A percentile compares a stretch with the other conserved stretches of the same genome.
Evolutionary conservation across 2,113 vertebrate genomes (phyloP).

Genomic region (Bambusicola thoracicus): DNA sequence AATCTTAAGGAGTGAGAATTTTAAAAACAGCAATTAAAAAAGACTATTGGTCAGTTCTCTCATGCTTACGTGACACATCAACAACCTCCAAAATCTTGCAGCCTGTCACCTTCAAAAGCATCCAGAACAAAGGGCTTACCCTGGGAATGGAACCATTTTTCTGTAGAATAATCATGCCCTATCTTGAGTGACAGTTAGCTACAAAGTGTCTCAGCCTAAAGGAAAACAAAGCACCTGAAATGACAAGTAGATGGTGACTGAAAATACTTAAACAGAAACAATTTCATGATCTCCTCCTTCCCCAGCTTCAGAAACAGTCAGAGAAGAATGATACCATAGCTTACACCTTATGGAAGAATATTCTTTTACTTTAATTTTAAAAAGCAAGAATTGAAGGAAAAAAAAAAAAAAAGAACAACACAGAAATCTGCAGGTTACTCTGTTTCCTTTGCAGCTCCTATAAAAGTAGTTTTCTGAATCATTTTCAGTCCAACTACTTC

Average conservation of each 20-base stretch:
- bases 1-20: not conserved
- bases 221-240: not conserved
- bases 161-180: not conserved
- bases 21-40: not conserved
- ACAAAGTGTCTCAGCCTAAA: not conserved
- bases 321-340: not conserved
- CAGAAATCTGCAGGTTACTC: not conserved
- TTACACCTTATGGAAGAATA: not conserved
- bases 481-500: not conserved
- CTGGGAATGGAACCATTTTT: slow-evolving; percentile 26
- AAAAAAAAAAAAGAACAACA: no score
- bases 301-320: not conserved
- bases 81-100: not conserved
- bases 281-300: not conserved
- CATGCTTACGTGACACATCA: not conserved
- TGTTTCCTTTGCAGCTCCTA: not conserved
- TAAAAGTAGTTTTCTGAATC: not conserved
- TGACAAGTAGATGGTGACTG: not conserved
- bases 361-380: not conserved
- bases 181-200: not conserved
- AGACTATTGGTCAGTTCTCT: not conserved
- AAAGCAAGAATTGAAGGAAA: not conserved
- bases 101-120: not conserved
- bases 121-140: not conserved
- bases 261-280: not conserved